Conservation (phyloP, 2,797 vertebrate genomes). For the Sardinella longiceps region DNA sequence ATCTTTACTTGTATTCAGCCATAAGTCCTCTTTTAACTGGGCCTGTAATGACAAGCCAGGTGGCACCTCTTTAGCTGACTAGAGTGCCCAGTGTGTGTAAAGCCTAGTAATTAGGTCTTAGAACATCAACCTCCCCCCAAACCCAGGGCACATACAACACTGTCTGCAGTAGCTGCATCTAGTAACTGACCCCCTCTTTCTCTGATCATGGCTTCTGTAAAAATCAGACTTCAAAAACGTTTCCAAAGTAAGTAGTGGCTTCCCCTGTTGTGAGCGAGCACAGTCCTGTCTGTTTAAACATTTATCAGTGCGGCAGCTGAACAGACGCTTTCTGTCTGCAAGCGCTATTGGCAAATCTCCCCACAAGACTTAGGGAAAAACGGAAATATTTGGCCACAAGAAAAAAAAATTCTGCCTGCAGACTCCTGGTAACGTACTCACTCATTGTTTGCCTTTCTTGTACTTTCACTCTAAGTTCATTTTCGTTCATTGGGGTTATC, state of each 20-base stretch:
- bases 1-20: slow-evolving; percentile 29
- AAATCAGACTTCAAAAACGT: slow-evolving; percentile 44
- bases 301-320: slow-evolving; percentile 61
- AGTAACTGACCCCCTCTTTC: slow-evolving; percentile 46
- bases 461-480: slow-evolving; percentile 37
- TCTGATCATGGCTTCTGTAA: slow-evolving; percentile 40
- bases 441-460: slow-evolving; percentile 41
- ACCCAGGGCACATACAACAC: not conserved
- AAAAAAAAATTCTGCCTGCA: slow-evolving; percentile 39
- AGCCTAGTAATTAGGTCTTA: slow-evolving; percentile 67
- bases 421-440: slow-evolving; percentile 66
- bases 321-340: slow-evolving; percentile 52
- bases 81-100: slow-evolving; percentile 36
- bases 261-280: slow-evolving; percentile 40
- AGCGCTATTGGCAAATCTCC: slow-evolving; percentile 48
- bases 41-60: slow-evolving; percentile 57
- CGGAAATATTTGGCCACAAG: slow-evolving; percentile 58
- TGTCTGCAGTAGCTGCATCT: slow-evolving; percentile 50
- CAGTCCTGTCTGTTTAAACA: slow-evolving; percentile 58
- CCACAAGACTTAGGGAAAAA: slow-evolving; percentile 58
- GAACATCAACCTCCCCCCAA: slow-evolving; percentile 53
- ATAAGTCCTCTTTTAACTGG: slow-evolving; percentile 34
- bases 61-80: slow-evolving; percentile 49
- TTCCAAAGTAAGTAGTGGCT: slow-evolving; percentile 57
- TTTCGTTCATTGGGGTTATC: slow-evolving; percentile 11